Evolutionary conservation across 1,140 invertebrate genomes (phyloP), one percentile per base, ranked within the genome.

Genomic region (Arion vulgaris): DNA sequence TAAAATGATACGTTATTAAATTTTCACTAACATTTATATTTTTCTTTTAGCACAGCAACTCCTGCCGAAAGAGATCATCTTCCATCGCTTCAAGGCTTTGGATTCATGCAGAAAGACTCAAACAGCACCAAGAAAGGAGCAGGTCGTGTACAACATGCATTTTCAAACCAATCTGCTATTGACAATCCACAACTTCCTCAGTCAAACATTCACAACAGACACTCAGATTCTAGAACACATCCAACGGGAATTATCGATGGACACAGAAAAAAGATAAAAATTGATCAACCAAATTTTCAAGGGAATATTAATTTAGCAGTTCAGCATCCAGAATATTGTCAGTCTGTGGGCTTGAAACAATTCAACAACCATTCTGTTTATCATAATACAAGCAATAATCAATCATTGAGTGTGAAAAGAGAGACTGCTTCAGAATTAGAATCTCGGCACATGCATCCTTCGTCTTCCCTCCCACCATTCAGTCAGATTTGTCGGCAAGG

Each of bases 21-120:
- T n/a, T n/a, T n/a, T n/a, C n/a, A n/a, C n/a, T n/a, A n/a, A n/a
- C n/a, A n/a, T n/a, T 66, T 66, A 15, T 2, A 66, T 66, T 9
- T 66, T 28, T 32, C 45, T 81, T 81, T 7, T 45, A 81, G 80
- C 36, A 81, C 80, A n/a, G 71, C 80, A 45, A 41, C 71, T 38
- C 80, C 80, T 57, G 57, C 80, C 38, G 80, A 74, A 69, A 81
- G 80, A 62, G 80, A 81, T 57, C 73, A 81, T 57, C 38, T 73
- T 49, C 80, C 41, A 38, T 73, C 80, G 9, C 45, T 71, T 4
- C 80, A 81, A n/a, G 45, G 28, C 45, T n/a, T 81, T 38, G 38
- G 36, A 32, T n/a, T 38, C 69, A 41, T 81, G 5, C 41, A 49
- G 4, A 73, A 49, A 74, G 80, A 62, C 32, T 2, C 71, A 28